Evolutionary conservation across 2,797 vertebrate species (phyloP).

Genomic region (Poeciliopsis infans): DNA sequence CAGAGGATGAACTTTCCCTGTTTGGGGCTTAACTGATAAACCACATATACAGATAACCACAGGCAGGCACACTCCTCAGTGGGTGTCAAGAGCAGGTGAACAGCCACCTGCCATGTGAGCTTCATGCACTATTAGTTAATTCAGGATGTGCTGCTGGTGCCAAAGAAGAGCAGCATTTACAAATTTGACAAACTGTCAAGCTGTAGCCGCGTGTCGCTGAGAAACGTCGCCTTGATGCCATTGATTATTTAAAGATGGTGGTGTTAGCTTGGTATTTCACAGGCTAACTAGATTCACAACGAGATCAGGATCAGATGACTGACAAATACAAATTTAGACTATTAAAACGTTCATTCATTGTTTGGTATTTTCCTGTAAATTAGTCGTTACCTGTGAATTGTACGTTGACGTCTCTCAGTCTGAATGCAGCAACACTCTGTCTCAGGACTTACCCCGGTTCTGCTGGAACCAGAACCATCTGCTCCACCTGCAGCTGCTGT

Average conservation of each 20-base stretch:
- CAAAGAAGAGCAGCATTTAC: background rate
- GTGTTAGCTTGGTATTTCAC: background rate
- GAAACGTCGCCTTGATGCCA: background rate
- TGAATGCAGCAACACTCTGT: background rate
- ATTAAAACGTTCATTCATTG: background rate
- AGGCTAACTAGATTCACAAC: background rate
- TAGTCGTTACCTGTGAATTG: background rate
- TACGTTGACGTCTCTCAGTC: background rate
- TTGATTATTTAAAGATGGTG: background rate
- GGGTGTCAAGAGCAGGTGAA: slow-evolving; percentile 75
- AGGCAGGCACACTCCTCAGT: slow-evolving; percentile 46
- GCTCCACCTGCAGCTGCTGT: too few relatives aligned
- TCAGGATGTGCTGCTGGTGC: background rate
- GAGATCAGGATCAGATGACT: background rate
- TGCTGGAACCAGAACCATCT: too few relatives aligned
- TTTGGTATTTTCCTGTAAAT: background rate
- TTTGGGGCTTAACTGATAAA: slow-evolving; percentile 81
- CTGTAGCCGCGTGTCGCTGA: background rate
- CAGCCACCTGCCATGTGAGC: slow-evolving; percentile 63
- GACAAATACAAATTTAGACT: background rate
- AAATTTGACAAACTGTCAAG: background rate
- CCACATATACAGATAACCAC: slow-evolving; percentile 65
- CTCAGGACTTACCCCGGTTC: too few relatives aligned
- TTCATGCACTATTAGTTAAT: slow-evolving; percentile 40
- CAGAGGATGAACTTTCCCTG: slow-evolving; percentile 79